Base-by-base conservation (phyloP, 2,888 invertebrate species). In the Hedychridium roseum region DNA sequence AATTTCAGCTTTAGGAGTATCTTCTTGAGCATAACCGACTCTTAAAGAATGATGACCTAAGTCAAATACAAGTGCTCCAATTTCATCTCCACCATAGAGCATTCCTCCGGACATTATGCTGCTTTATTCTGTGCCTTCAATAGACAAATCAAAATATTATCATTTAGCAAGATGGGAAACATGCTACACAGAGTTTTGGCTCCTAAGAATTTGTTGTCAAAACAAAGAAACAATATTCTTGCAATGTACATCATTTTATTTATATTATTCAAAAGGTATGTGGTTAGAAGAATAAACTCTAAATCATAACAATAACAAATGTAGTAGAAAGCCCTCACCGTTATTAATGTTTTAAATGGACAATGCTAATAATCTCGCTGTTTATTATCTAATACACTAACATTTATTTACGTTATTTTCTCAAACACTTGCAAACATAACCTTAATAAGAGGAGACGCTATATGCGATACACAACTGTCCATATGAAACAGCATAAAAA, bases 1-100 rank as follows among this genome's bases (percentile, higher is more conserved):
- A 47, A 97, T 95, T 83, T 98, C 97, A 1, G 95, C 94, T 82
- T 98, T 99, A 2, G 99, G 99, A n/a, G 94, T 93, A 77, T 99
- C 99, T 79, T 99, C 99, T 70, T 97, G 96, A 5, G 96, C 96
- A 82, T 94, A 97, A 43, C 96, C 97, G 37, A 93, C 93, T 46
- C 96, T 83, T 42, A 96, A 80, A 0, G 94, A 92, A 80, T 92
- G 91, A 65, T 94, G 92, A 0, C 95, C 99, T 5, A 97, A 89
- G 79, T 99, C 99, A 73, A 99, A 97, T 21, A 99, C 99, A 57
- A 99, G 79, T 0, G 98, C 98, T 6, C 98, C 98, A 57, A 99
- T 98, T 80, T 99, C 99, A 82, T 99, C 99, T 20, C 92, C 92
- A n/a, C 92, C 92, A 64, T 92, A 93, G 45, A 93, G 74, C 90